These are phyloP conservation scores for Microplitis mediator DNA, from an alignment of 1,140 invertebrate genomes.

Conservation along the genomic window DNA sequence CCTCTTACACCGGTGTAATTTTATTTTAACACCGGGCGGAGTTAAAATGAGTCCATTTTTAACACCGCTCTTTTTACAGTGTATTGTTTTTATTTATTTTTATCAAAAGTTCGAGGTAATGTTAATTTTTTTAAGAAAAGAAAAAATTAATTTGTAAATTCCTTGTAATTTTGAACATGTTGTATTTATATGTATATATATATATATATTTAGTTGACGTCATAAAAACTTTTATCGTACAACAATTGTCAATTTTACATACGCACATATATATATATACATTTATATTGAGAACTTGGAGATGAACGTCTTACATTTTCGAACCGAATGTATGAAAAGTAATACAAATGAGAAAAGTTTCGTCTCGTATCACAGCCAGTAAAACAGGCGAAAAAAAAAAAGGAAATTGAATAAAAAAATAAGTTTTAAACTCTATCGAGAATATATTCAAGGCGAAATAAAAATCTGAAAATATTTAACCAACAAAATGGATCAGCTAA, in stretches of 20 bases:
- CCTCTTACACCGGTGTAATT: too few relatives aligned
- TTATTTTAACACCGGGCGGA: too few relatives aligned
- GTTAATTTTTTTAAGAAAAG: too few relatives aligned
- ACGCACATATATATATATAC: not conserved
- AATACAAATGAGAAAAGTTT: slow-evolving; percentile 5
- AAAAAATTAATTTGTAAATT: too few relatives aligned
- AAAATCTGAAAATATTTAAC: too few relatives aligned
- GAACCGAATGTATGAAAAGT: not conserved
- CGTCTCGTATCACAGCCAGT: not conserved
- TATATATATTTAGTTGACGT: not conserved
- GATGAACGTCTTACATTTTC: not conserved
- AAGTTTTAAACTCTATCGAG: not conserved
- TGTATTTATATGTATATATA: too few relatives aligned
- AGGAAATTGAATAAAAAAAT: not conserved
- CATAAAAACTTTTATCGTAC: not conserved
- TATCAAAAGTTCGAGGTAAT: too few relatives aligned
- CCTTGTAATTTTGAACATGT: too few relatives aligned
- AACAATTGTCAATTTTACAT: not conserved
- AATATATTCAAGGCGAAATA: too few relatives aligned
- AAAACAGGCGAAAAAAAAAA: not conserved
- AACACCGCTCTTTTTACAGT: not conserved
- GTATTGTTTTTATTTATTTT: too few relatives aligned
- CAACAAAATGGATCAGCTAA: too few relatives aligned
- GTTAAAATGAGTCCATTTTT: too few relatives aligned
- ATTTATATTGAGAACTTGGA: not conserved